These are phyloP conservation scores for Augiades crinisus DNA, from an alignment of 2,888 invertebrate species.

Conservation along the genomic window DNA sequence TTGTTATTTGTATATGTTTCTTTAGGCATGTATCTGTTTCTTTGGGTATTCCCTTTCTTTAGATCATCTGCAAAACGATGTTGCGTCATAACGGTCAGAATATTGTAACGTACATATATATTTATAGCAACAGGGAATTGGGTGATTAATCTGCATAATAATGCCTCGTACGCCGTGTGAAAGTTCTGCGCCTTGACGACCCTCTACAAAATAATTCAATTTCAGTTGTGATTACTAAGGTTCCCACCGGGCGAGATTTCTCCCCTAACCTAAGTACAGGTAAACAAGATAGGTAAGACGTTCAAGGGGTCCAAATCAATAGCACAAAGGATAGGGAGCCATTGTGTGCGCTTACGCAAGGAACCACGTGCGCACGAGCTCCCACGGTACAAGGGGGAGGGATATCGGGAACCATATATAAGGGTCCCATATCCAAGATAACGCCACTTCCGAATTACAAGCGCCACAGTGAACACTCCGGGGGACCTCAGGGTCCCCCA, in stretches of 20 bases:
- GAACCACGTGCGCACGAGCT: conserved; percentile 68
- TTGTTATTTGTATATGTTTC: too few relatives aligned
- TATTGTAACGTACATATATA: conserved; percentile 1
- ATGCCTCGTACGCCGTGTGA: conserved; percentile 61
- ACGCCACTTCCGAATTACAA: conserved; percentile 61
- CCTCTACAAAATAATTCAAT: conserved; percentile 67
- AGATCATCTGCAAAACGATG: not conserved
- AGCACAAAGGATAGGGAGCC: conserved; percentile 64
- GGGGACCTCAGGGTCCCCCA: conserved; percentile 60
- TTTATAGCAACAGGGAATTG: conserved; percentile 5
- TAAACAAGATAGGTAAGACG: conserved; percentile 75
- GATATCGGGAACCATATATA: conserved; percentile 62
- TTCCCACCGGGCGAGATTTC: conserved; percentile 75
- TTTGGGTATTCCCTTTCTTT: not conserved
- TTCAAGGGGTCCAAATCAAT: conserved; percentile 71
- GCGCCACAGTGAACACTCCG: conserved; percentile 55
- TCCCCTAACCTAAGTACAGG: conserved; percentile 68
- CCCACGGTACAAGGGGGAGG: conserved; percentile 67
- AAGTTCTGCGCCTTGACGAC: conserved; percentile 54
- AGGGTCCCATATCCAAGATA: conserved; percentile 42
- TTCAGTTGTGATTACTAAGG: conserved; percentile 63
- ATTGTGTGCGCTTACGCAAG: conserved; percentile 75
- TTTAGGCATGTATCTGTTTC: too few relatives aligned
- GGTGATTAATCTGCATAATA: conserved; percentile 43
- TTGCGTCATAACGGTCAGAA: conserved; percentile 18